phyloP scores from a whole-genome alignment of 2,797 vertebrate species.

The Rallus crepitans region DNA sequence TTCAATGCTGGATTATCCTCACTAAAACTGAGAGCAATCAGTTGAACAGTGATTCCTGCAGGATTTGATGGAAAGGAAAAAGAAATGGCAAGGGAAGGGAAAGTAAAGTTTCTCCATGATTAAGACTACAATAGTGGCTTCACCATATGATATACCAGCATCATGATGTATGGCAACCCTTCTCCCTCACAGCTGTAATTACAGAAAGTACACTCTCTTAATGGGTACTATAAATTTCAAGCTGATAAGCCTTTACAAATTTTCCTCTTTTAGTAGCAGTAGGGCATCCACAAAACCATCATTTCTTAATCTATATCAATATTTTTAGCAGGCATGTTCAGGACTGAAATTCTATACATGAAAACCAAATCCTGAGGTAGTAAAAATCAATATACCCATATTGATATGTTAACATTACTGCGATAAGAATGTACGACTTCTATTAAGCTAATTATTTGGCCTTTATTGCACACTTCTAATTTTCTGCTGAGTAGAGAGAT shows the following conservation, averaged over 20 bases:
- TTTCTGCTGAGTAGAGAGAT: background rate
- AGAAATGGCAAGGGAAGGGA: background rate
- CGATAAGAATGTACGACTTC: background rate
- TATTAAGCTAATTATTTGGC: background rate
- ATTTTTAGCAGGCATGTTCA: background rate
- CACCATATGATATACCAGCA: background rate
- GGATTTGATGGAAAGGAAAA: background rate
- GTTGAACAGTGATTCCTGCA: background rate
- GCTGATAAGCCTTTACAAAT: background rate
- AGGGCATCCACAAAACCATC: background rate
- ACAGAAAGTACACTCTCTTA: background rate
- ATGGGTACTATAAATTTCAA: constrained; percentile 19
- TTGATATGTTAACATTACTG: background rate
- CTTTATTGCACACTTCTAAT: background rate
- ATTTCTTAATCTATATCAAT: background rate
- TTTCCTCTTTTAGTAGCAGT: background rate
- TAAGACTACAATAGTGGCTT: background rate
- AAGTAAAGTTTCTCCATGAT: background rate
- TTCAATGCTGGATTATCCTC: background rate
- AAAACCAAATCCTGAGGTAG: background rate
- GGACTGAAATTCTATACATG: background rate
- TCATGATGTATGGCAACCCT: background rate
- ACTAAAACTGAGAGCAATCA: background rate
- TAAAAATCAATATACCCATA: background rate
- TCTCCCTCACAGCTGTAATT: background rate